Evolutionary conservation across 2,888 invertebrate genomes (phyloP), one percentile per base, ranked within the genome.

Genomic region (Sinohyriopsis cumingii): DNA sequence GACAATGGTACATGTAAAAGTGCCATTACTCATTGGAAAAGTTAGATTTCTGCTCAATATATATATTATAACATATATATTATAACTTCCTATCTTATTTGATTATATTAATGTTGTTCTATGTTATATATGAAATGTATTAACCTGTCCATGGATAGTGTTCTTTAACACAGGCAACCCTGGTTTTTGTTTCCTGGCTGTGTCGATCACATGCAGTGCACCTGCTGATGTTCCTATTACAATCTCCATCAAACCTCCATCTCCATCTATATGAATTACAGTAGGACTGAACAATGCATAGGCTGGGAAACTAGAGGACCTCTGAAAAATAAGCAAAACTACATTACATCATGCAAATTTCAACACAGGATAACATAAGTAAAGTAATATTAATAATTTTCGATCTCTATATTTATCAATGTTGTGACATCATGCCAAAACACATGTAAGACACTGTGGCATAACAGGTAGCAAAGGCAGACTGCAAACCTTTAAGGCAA

Each of bases 251-350:
- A 77, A 67, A 55, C 87, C 80, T 45, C 80, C 79, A 54, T 80
- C 70, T 56, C 84, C 79, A 67, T 88, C 86, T 61, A 89, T 68
- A 72, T 88, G 86, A 54, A 86, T 73, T 7, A 88, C 84, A 54
- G 86, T 87, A 1, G 88, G 88, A 1, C 84, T 75, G 71, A 84
- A 85, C 67, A 89, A 68, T n/a, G 84, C 75, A 71, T 87, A 88
- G 6, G 84, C 86, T 25, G 89, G 89, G 60, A 80, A 84, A 56
- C 77, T 78, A 28, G 83, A 77, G 5, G 65, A 66, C 55, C 84
- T 78, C 84, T 85, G 71, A 28, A 68, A 63, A 28, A 68, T 22
- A 24, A 63, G 45, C 24, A 65, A 19, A 3, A 45, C 45, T 59
- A 18, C 4, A 9, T 59, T 45, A 45, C 45, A 45, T 15, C 12